These are phyloP conservation scores for Aethes cnicana DNA, from an alignment of 2,888 invertebrate species.

Conservation along the genomic window DNA sequence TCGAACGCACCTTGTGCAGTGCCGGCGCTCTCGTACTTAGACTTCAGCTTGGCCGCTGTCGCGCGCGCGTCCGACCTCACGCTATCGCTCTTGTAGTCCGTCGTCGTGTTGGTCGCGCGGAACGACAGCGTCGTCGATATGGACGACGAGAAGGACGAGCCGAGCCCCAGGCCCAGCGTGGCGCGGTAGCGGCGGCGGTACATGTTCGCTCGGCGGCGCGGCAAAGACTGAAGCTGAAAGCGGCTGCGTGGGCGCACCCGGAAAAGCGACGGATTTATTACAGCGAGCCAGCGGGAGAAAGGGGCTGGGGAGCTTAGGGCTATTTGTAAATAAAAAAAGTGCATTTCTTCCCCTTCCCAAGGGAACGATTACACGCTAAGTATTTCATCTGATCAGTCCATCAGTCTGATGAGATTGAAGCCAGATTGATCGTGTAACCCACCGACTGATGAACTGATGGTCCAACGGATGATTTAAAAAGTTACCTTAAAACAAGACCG, in stretches of 20 bases:
- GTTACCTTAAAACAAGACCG: no score
- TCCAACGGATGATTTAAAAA: no score
- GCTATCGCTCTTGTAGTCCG: no score
- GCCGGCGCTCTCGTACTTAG: slow-evolving; percentile 76
- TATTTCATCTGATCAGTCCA: no score
- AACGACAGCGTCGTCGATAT: slow-evolving; percentile 70
- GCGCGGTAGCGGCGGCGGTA: slow-evolving; percentile 77
- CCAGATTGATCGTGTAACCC: no score
- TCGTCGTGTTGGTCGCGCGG: slow-evolving; percentile 59
- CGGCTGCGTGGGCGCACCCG: slow-evolving; percentile 66
- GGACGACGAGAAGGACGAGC: slow-evolving; percentile 69
- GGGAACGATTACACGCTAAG: no score
- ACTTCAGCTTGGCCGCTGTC: slow-evolving; percentile 75
- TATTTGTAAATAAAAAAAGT: no score
- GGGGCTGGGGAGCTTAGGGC: background rate
- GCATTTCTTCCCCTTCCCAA: no score
- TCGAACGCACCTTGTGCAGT: slow-evolving; percentile 76
- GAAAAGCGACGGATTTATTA: slow-evolving; percentile 74
- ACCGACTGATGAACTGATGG: no score
- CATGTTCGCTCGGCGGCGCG: slow-evolving; percentile 53
- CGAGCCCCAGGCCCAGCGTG: slow-evolving; percentile 71
- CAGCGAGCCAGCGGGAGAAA: slow-evolving; percentile 38
- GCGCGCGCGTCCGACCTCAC: slow-evolving; percentile 74
- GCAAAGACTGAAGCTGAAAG: slow-evolving; percentile 54
- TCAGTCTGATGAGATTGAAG: no score